These are phyloP conservation scores for Pachypanchax playfairii DNA, from an alignment of 2,113 vertebrate genomes.

Conservation along the genomic window DNA sequence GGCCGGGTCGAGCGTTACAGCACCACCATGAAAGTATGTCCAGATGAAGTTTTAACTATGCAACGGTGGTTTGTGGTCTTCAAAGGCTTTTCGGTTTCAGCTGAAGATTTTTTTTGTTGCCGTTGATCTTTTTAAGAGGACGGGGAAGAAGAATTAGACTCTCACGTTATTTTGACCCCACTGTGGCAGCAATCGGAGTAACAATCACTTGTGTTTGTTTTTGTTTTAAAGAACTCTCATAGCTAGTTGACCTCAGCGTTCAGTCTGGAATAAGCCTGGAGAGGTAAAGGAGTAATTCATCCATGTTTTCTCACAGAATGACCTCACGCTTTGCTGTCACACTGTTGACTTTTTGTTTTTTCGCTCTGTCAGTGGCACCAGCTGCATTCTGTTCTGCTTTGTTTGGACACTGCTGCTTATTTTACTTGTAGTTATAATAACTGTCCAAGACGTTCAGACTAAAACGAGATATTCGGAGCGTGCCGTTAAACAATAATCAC, in stretches of 20 bases:
- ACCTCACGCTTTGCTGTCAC: conserved; percentile 41
- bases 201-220: conserved; percentile 63
- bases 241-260: conserved; percentile 74
- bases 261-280: conserved; percentile 73
- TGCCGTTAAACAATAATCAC: conserved; percentile 3
- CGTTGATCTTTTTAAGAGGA: conserved; percentile 17
- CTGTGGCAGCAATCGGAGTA: conserved; percentile 32
- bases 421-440: conserved; percentile 7
- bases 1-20: conserved; percentile 2
- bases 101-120: conserved; percentile 8
- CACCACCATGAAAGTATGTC: conserved; percentile 11
- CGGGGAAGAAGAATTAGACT: conserved; percentile 3
- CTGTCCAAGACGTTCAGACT: background rate
- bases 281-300: conserved; percentile 62
- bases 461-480: background rate
- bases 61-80: conserved; percentile 50
- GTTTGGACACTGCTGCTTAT: conserved; percentile 37
- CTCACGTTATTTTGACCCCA: conserved; percentile 21
- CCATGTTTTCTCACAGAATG: conserved; percentile 28
- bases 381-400: conserved; percentile 37
- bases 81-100: conserved; percentile 37
- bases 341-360: conserved; percentile 18
- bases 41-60: conserved; percentile 35
- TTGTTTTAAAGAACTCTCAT: conserved; percentile 73
- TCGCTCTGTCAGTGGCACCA: conserved; percentile 21